A percentile compares a stretch with the other conserved stretches of the same genome.
Conservation (phyloP, 2,888 invertebrate species). For the Stegophylla sp. region DNA sequence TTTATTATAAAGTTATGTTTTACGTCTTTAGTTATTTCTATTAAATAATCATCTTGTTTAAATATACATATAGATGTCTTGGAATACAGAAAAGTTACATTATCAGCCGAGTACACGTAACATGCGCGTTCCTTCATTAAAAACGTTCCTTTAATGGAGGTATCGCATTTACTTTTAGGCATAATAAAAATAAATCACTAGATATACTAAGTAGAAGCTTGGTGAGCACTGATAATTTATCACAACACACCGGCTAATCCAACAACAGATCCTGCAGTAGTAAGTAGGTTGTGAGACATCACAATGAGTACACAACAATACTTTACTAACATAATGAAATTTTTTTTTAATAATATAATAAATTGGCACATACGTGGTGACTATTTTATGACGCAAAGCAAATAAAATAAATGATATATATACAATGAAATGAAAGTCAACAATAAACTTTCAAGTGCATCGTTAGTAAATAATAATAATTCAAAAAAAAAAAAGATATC, state of each 20-base stretch:
- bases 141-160: constrained; percentile 19
- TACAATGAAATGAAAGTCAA: too few species aligned
- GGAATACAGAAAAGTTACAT: not conserved
- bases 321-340: constrained; percentile 9
- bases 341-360: too few species aligned
- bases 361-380: not conserved
- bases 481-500: too few species aligned
- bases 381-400: not conserved
- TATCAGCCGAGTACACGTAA: not conserved
- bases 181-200: constrained; percentile 34
- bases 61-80: not conserved
- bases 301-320: not conserved
- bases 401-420: too few species aligned
- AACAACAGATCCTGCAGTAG: not conserved
- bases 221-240: constrained; percentile 25
- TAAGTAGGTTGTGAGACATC: not conserved
- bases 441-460: too few species aligned
- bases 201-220: not conserved
- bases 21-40: too few species aligned
- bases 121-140: not conserved
- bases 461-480: too few species aligned
- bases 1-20: too few species aligned
- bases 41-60: not conserved
- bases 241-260: constrained; percentile 21
- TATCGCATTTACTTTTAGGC: constrained; percentile 1